Percentiles rank a stretch among this genome's conserved stretches.
These are phyloP conservation scores for Pterois miles DNA, from an alignment of 2,797 vertebrate species.

Conservation along the genomic window DNA sequence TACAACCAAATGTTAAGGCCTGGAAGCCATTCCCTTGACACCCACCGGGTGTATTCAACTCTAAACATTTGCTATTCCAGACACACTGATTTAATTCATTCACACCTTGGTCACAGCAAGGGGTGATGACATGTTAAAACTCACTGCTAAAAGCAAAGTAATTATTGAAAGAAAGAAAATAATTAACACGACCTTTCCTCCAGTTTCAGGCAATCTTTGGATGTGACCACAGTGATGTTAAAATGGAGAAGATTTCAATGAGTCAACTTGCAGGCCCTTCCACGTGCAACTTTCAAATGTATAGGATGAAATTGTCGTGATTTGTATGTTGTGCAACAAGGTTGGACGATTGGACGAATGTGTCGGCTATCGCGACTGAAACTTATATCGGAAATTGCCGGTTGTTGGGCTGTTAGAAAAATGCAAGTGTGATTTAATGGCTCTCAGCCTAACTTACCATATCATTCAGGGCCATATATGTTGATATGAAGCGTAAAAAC, in stretches of 20 bases:
- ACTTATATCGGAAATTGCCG: no score
- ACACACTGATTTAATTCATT: constrained; percentile 5
- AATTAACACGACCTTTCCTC: background rate
- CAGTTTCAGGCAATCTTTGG: background rate
- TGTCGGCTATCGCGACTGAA: no score
- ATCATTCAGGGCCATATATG: background rate
- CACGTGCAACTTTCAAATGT: background rate
- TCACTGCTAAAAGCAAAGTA: background rate
- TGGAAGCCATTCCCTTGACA: constrained; percentile 5
- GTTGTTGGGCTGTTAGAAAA: no score
- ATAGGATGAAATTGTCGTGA: background rate
- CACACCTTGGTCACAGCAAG: background rate
- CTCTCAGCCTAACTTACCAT: background rate
- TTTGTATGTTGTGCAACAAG: background rate
- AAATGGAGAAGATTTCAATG: background rate
- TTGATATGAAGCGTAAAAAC: background rate
- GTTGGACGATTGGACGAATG: no score
- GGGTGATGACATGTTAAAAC: background rate
- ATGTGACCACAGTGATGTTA: background rate
- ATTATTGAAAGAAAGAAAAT: background rate
- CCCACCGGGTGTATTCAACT: background rate
- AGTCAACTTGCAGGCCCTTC: background rate
- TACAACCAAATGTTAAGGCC: constrained; percentile 27
- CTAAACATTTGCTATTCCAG: background rate
- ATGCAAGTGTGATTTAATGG: background rate